Conservation (phyloP, 2,797 vertebrate genomes). For the Ctenochaetus hawaiiensis region DNA sequence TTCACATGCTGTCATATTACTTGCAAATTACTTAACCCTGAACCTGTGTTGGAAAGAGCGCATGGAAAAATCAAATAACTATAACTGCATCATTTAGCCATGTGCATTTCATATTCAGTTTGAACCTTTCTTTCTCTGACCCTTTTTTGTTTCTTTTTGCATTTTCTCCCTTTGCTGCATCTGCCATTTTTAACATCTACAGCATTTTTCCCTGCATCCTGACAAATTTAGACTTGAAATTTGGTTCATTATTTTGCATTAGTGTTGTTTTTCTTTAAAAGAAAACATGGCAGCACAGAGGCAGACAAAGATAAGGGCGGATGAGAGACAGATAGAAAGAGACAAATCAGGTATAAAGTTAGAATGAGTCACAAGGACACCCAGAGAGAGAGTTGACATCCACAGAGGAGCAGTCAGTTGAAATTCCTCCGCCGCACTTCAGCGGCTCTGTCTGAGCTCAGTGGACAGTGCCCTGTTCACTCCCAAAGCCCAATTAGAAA, state of each 20-base stretch:
- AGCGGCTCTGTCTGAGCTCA: constrained; percentile 48
- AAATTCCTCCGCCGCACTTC: constrained; percentile 30
- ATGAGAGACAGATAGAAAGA: constrained; percentile 9
- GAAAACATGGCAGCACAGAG: neutral
- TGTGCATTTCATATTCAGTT: neutral
- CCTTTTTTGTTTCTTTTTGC: neutral
- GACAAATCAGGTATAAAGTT: constrained; percentile 35
- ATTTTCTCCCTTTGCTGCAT: neutral
- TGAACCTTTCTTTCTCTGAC: constrained; percentile 1
- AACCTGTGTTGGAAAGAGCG: constrained; percentile 7
- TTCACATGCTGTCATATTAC: constrained; percentile 20
- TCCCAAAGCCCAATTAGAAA: constrained; percentile 59
- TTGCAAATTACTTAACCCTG: constrained; percentile 40
- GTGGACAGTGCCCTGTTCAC: constrained; percentile 30
- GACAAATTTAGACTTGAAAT: constrained; percentile 14
- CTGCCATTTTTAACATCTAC: neutral
- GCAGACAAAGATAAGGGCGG: constrained; percentile 11
- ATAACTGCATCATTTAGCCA: no score
- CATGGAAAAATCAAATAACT: neutral
- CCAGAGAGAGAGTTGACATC: constrained; percentile 27
- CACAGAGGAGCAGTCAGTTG: constrained; percentile 28
- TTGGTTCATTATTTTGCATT: constrained; percentile 35
- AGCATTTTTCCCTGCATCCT: neutral
- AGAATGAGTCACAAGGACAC: constrained; percentile 46
- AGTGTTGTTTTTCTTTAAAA: constrained; percentile 2